phyloP scores from a whole-genome alignment of 1,140 invertebrate species.

The Drosophila kurseongensis region DNA sequence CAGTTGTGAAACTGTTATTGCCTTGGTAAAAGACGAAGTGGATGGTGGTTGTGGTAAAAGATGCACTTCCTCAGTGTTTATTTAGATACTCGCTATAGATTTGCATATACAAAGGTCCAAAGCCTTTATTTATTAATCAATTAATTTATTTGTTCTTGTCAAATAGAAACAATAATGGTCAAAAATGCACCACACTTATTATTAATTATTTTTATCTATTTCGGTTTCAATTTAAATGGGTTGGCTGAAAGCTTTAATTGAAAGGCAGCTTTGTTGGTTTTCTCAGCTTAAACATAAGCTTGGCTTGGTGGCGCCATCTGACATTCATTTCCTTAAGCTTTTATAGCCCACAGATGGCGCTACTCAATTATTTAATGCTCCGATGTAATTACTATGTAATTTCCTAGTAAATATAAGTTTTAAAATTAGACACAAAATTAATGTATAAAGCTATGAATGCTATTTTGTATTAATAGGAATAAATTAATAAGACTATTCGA shows the following conservation, averaged over 20 bases:
- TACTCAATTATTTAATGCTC: background rate
- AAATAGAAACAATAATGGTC: no score
- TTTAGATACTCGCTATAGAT: no score
- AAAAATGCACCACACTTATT: no score
- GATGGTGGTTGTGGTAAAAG: background rate
- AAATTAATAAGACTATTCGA: no score
- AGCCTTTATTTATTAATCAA: no score
- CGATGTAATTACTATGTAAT: background rate
- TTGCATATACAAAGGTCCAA: no score
- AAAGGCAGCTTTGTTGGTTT: background rate
- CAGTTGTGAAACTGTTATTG: constrained; percentile 30
- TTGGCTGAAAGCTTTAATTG: background rate
- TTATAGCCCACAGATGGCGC: background rate
- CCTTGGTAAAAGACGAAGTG: constrained; percentile 30
- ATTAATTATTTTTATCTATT: background rate
- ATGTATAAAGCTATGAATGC: no score
- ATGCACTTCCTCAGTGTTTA: background rate
- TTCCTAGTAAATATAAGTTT: no score
- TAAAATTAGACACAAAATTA: background rate
- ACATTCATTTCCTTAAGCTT: background rate
- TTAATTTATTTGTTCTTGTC: no score
- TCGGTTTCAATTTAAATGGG: background rate
- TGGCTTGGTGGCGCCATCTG: background rate
- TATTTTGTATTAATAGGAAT: no score
- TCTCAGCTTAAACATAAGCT: background rate